Conservation (phyloP, 2,797 vertebrate genomes). For the Manis javanica region DNA sequence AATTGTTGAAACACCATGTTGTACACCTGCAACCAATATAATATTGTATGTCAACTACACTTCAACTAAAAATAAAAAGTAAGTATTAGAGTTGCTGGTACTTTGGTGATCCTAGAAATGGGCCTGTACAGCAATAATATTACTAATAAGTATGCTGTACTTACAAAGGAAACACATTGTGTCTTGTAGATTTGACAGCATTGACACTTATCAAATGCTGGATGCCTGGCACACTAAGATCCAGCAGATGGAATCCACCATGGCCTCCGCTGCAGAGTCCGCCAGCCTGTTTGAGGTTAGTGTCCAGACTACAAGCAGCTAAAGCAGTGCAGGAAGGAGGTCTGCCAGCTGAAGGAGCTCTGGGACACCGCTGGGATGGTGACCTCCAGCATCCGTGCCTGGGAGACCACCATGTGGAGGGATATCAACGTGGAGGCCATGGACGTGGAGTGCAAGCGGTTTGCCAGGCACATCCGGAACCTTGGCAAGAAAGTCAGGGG, state of each 20-base stretch:
- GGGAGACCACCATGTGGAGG: slow-evolving; percentile 93
- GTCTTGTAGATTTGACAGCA: slow-evolving; percentile 91
- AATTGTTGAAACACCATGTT: too few species aligned
- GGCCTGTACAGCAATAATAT: too few species aligned
- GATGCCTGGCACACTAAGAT: slow-evolving; percentile 73
- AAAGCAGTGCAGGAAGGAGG: slow-evolving; percentile 94
- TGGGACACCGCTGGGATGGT: slow-evolving; percentile 94
- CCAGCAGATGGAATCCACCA: slow-evolving; percentile 91
- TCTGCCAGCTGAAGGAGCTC: slow-evolving; percentile 93
- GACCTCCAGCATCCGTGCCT: slow-evolving; percentile 90
- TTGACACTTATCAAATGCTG: slow-evolving; percentile 90
- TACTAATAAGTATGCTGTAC: neutral
- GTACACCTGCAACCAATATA: too few species aligned
- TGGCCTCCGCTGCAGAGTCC: slow-evolving; percentile 91
- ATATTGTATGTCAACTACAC: too few species aligned
- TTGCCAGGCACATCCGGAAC: slow-evolving; percentile 91
- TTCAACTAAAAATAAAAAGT: too few species aligned
- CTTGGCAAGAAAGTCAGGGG: slow-evolving; percentile 94
- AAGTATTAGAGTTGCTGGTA: neutral
- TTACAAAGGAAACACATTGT: slow-evolving; percentile 57
- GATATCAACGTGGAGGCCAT: slow-evolving; percentile 95
- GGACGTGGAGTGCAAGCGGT: slow-evolving; percentile 93
- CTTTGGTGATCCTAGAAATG: neutral
- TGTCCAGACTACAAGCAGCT: slow-evolving; percentile 94
- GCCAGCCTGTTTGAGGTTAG: slow-evolving; percentile 95